Evolutionary conservation across 2,888 invertebrate genomes (phyloP).

Genomic region (Darwinula stevensoni): DNA sequence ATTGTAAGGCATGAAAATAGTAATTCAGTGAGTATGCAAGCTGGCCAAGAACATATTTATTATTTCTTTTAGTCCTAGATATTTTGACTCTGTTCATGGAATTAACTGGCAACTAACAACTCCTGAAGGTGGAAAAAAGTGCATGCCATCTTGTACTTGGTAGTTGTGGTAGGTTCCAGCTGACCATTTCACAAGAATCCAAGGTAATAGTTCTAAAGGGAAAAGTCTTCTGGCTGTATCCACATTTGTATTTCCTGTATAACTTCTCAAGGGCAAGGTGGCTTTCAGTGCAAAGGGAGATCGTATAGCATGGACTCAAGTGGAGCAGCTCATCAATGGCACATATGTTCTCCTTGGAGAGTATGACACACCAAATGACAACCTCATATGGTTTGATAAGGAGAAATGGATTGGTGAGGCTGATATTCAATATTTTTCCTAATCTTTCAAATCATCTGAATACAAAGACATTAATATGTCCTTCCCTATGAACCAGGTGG

Average conservation of each 20-base stretch:
- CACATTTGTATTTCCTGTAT: conserved; percentile 2
- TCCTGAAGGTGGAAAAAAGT: too few species aligned
- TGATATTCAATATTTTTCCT: neutral
- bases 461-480: neutral
- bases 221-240: neutral
- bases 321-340: conserved; percentile 85
- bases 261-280: conserved; percentile 55
- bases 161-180: too few species aligned
- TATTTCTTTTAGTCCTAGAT: too few species aligned
- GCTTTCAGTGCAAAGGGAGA: conserved; percentile 90
- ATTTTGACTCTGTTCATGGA: too few species aligned
- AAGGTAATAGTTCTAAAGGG: too few species aligned
- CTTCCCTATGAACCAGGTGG: conserved; percentile 26
- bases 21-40: too few species aligned
- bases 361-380: conserved; percentile 82
- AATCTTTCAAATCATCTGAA: too few species aligned
- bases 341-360: conserved; percentile 79
- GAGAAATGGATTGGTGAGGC: conserved; percentile 61
- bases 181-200: too few species aligned
- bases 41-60: too few species aligned
- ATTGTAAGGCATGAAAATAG: too few species aligned
- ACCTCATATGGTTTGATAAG: conserved; percentile 69
- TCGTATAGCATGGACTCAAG: conserved; percentile 88
- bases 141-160: neutral
- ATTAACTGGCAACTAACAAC: too few species aligned